Percentiles rank a stretch among this genome's conserved stretches.
Conservation (phyloP, 1,140 invertebrate species). For the Galleria mellonella region DNA sequence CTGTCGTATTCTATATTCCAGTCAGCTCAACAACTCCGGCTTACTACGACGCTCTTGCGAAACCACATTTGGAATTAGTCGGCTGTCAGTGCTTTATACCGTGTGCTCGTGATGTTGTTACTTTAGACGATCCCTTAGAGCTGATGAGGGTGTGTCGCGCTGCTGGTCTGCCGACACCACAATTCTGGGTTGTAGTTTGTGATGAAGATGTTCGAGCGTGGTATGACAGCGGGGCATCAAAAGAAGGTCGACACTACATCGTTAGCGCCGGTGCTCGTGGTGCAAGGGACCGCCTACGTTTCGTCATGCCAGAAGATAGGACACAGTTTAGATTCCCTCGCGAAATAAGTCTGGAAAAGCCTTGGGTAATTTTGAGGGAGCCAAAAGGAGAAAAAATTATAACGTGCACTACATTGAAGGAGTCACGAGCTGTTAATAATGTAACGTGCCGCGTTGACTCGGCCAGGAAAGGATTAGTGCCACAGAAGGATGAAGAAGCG, state of each 20-base stretch:
- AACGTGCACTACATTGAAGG: slow-evolving; percentile 87
- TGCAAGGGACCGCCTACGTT: slow-evolving; percentile 79
- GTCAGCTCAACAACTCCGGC: slow-evolving; percentile 83
- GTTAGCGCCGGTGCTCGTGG: slow-evolving; percentile 82
- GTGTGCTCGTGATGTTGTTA: slow-evolving; percentile 80
- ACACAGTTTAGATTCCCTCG: slow-evolving; percentile 78
- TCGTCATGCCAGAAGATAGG: slow-evolving; percentile 77
- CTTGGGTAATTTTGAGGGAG: slow-evolving; percentile 85
- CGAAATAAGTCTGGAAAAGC: slow-evolving; percentile 82
- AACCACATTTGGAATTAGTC: slow-evolving; percentile 83
- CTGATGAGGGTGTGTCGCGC: slow-evolving; percentile 79
- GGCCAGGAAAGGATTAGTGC: slow-evolving; percentile 79
- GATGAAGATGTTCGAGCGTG: slow-evolving; percentile 79
- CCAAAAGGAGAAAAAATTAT: slow-evolving; percentile 83
- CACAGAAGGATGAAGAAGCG: slow-evolving; percentile 80
- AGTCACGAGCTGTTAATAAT: slow-evolving; percentile 83
- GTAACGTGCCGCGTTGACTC: slow-evolving; percentile 84
- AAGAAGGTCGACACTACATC: slow-evolving; percentile 81
- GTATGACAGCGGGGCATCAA: slow-evolving; percentile 79
- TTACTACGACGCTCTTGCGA: slow-evolving; percentile 86
- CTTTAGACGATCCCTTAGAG: slow-evolving; percentile 83
- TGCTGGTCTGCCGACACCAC: slow-evolving; percentile 78
- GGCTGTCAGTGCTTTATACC: slow-evolving; percentile 87
- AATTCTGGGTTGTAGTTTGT: slow-evolving; percentile 78
- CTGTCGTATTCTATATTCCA: slow-evolving; percentile 83